Percentiles rank a stretch among this genome's conserved stretches.
Conservation (phyloP, 1,140 invertebrate genomes). For the Hermatobates lingyangjiaoensis region DNA sequence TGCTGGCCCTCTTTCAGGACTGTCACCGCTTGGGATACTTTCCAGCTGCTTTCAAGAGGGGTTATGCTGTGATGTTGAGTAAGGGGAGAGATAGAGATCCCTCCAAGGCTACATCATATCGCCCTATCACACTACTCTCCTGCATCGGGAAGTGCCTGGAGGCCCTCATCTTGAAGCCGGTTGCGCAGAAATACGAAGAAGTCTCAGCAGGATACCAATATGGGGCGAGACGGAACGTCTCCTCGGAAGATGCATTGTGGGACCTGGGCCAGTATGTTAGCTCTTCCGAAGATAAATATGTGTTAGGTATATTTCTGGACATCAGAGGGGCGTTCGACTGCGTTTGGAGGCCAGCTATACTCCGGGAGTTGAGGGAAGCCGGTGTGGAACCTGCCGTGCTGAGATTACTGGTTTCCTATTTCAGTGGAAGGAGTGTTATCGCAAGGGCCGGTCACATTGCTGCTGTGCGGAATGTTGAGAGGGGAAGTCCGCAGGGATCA, state of each 20-base stretch:
- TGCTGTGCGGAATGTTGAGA: neutral
- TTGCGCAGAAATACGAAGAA: neutral
- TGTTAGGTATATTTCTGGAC: neutral
- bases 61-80: too few relatives aligned
- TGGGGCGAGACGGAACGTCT: too few relatives aligned
- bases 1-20: too few relatives aligned
- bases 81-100: neutral
- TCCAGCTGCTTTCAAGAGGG: too few relatives aligned
- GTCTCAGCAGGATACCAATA: neutral
- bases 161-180: neutral
- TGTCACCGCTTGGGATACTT: too few relatives aligned
- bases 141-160: neutral
- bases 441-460: neutral
- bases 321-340: conserved; percentile 8
- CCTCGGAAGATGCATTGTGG: neutral
- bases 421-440: neutral
- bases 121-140: neutral
- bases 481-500: conserved; percentile 14
- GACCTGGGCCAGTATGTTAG: neutral
- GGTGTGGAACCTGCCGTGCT: too few relatives aligned
- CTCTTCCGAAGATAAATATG: conserved; percentile 1
- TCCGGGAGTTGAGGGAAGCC: conserved; percentile 1
- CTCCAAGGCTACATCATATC: neutral
- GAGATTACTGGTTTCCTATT: neutral
- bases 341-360: conserved; percentile 10